Conservation (phyloP, 2,797 vertebrate species). For the Hydrocynus forskahlii region DNA sequence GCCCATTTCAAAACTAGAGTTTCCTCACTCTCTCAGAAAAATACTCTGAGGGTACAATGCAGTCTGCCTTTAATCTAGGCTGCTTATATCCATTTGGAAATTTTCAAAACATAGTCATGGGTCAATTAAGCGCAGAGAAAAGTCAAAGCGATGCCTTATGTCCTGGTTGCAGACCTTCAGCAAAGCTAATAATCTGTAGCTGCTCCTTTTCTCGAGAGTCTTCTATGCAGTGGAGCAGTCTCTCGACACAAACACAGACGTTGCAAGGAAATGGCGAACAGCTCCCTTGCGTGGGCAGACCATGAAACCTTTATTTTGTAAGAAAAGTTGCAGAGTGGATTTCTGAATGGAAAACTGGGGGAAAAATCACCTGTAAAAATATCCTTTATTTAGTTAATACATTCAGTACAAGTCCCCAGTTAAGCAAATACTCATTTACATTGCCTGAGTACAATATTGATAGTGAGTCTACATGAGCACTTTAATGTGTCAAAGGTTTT, state of each 20-base stretch:
- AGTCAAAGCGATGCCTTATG: neutral
- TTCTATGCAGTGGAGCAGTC: neutral
- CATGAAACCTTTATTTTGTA: neutral
- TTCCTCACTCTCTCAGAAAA: neutral
- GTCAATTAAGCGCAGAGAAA: neutral
- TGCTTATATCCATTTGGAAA: neutral
- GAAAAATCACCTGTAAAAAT: neutral
- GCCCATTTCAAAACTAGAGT: neutral
- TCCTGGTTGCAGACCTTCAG: neutral
- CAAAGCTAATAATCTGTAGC: neutral
- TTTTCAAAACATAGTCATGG: neutral
- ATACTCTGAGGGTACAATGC: neutral
- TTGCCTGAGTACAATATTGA: neutral
- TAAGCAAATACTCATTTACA: neutral
- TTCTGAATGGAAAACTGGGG: neutral
- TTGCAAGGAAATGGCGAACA: neutral
- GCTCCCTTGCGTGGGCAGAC: conserved; percentile 2
- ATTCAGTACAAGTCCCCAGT: neutral
- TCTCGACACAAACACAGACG: neutral
- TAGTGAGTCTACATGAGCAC: neutral
- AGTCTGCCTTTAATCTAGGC: neutral
- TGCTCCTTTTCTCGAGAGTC: neutral
- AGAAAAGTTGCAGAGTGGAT: neutral
- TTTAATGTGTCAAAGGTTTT: neutral
- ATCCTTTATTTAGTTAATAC: neutral